Evolutionary conservation across 2,113 vertebrate species (phyloP), one percentile per base, ranked within the genome.

Genomic region (Zapus hudsonius): DNA sequence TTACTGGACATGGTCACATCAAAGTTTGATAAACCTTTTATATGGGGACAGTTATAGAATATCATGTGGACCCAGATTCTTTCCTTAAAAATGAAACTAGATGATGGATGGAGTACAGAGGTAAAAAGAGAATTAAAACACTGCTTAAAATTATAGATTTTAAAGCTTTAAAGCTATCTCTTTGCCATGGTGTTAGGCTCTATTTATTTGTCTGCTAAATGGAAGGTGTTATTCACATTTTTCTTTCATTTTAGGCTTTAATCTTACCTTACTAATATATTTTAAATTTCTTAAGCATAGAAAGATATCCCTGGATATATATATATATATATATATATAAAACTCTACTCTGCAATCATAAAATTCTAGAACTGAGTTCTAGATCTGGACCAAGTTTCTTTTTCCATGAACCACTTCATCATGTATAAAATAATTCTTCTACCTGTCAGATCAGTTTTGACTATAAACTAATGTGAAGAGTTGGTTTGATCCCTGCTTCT

Each of bases 11-110:
- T 79, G 89, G 33, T 91, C 87, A 90, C 36, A 96, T 84, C 70
- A 93, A 87, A 90, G 31, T 89, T 95, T 96, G 96, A 95, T 96
- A 92, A 97, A 97, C 94, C 55, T 91, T 85, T 86, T 57, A 42
- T 87, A 33, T 42, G 87, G 70, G 76, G 90, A 93, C 70, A 72
- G 80, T 95, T 95, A 94, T 66, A 93, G 93, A 95, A 84, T 94
- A 73, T 80, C 82, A 83, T 91, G 83, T 83, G 87, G 75, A 85
- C 29, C 38, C 63, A 52, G 29, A 29, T 93, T 95, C 75, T 74
- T 94, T 89, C 59, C 93, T 52, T 47, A 83, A 80, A 94, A 94
- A 67, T 72, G 82, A 95, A 83, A 72, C 63, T 16, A 27, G 33
- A 55, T 76, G 44, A 63, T 78, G 95, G 47, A 61, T 82, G 36